These are phyloP conservation scores for Nephrotoma flavescens DNA, from an alignment of 2,888 invertebrate species.

Conservation along the genomic window DNA sequence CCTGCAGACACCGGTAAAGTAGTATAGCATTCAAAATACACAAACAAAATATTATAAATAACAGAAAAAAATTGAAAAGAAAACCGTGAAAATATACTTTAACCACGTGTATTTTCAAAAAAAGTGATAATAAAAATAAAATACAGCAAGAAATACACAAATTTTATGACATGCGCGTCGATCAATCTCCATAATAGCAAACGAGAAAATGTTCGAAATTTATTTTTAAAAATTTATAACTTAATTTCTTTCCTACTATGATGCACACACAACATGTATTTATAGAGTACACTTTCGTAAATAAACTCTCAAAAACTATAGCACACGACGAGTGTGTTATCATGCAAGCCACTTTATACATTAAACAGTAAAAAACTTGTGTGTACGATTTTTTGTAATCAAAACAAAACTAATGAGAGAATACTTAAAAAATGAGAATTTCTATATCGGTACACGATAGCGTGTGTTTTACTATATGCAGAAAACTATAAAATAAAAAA, in stretches of 20 bases:
- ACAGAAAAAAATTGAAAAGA: background rate
- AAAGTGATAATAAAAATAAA: background rate
- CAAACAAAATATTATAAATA: background rate
- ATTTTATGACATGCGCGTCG: background rate
- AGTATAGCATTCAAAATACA: background rate
- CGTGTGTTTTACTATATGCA: background rate
- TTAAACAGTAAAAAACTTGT: background rate
- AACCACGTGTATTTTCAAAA: slow-evolving; percentile 1
- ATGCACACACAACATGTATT: background rate
- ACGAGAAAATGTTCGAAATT: background rate
- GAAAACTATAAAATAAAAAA: background rate
- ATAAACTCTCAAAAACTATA: background rate
- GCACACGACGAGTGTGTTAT: background rate
- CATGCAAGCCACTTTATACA: background rate
- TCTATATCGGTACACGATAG: background rate
- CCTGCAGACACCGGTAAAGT: background rate
- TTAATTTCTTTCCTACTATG: background rate
- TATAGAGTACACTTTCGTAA: background rate
- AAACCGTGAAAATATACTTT: background rate
- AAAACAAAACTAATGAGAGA: background rate
- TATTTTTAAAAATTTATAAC: background rate
- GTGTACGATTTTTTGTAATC: background rate
- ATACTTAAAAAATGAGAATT: background rate
- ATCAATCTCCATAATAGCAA: background rate
- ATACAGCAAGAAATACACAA: background rate